Percentiles rank a stretch among this genome's conserved stretches.
Evolutionary conservation across 2,797 vertebrate genomes (phyloP).

Genomic region (Alca torda): DNA sequence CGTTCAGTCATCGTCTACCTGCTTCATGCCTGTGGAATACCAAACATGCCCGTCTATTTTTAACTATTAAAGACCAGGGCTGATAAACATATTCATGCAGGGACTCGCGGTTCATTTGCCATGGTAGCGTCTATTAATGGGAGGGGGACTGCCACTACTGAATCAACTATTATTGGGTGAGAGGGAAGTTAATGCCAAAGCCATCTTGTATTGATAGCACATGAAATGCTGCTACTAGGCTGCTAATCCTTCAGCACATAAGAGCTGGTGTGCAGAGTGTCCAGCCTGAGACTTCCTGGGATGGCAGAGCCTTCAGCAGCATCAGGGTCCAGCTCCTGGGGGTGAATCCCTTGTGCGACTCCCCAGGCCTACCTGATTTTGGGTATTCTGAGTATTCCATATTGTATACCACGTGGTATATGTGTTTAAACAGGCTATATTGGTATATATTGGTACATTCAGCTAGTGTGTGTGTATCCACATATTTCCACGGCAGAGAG

Average conservation of each 20-base stretch:
- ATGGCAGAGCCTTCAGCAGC: background rate
- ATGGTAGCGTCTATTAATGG: background rate
- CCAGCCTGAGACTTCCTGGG: background rate
- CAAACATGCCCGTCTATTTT: conserved; percentile 5
- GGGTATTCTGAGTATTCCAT: background rate
- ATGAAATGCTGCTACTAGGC: background rate
- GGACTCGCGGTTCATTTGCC: background rate
- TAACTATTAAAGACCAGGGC: background rate
- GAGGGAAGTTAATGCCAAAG: background rate
- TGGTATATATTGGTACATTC: background rate
- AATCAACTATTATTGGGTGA: background rate
- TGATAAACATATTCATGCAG: background rate
- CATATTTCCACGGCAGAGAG: background rate
- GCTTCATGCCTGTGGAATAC: conserved; percentile 3
- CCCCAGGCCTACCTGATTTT: background rate
- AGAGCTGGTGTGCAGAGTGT: background rate
- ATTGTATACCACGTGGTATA: no score
- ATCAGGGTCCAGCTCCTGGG: background rate
- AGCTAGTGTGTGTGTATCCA: background rate
- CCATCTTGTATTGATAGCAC: background rate
- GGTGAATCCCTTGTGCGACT: background rate
- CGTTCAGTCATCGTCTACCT: conserved; percentile 15
- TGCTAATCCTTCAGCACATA: background rate
- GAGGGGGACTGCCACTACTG: background rate
- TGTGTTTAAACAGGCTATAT: background rate